A percentile compares a stretch with the other conserved stretches of the same genome.
Evolutionary conservation across 1,140 invertebrate genomes (phyloP).

Genomic region (Heliothis virescens): DNA sequence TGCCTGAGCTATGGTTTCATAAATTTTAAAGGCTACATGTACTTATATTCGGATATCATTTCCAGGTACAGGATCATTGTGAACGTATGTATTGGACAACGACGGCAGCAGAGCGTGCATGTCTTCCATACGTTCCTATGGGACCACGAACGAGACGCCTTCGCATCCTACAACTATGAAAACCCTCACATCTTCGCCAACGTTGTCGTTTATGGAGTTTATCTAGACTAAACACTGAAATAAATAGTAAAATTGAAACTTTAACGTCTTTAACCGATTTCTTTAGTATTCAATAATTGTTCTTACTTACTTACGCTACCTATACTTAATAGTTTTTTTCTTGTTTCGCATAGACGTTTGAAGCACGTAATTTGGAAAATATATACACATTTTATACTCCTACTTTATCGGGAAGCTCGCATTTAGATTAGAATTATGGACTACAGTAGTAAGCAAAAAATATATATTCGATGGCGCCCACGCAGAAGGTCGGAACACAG

Average conservation of each 20-base stretch:
- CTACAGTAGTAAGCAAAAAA: too few relatives aligned
- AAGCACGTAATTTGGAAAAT: too few relatives aligned
- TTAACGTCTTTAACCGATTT: background rate
- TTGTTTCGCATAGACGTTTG: too few relatives aligned
- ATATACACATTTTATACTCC: too few relatives aligned
- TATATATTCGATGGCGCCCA: too few relatives aligned
- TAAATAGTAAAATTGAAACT: slow-evolving; percentile 13
- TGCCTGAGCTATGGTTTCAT: background rate
- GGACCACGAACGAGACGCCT: slow-evolving; percentile 87
- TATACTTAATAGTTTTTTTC: too few relatives aligned
- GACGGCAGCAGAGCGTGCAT: slow-evolving; percentile 85
- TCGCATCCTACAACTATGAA: slow-evolving; percentile 85
- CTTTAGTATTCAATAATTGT: background rate
- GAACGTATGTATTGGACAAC: slow-evolving; percentile 87
- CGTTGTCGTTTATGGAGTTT: slow-evolving; percentile 87
- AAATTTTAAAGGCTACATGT: background rate
- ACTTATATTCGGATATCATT: slow-evolving; percentile 47
- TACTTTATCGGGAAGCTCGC: too few relatives aligned
- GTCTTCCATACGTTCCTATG: slow-evolving; percentile 87
- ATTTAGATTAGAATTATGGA: too few relatives aligned
- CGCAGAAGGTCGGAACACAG: too few relatives aligned
- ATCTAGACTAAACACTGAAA: slow-evolving; percentile 82
- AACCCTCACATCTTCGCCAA: slow-evolving; percentile 86
- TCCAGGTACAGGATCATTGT: slow-evolving; percentile 88
- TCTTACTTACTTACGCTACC: too few relatives aligned